phyloP scores from a whole-genome alignment of 2,797 vertebrate species.

The Galago senegalensis region DNA sequence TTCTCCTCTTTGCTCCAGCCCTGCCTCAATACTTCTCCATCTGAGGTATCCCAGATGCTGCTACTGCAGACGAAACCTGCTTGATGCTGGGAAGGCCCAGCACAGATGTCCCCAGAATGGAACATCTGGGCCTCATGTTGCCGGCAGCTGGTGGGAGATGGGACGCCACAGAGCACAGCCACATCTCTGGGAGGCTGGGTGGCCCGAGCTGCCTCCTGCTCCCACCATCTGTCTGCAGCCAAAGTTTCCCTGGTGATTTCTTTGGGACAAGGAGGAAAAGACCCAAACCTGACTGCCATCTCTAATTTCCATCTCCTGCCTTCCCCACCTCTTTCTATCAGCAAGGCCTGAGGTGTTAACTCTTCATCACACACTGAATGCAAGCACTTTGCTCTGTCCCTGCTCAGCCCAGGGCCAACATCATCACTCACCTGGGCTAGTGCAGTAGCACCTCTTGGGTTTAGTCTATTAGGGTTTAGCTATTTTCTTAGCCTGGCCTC shows the following conservation, averaged over 20 bases:
- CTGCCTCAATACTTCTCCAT: rapidly evolving
- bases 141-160: slow-evolving; percentile 73
- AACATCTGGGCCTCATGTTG: slow-evolving; percentile 78
- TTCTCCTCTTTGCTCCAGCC: not conserved
- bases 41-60: rapidly evolving
- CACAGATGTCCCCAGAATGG: slow-evolving; percentile 64
- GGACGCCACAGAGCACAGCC: rapidly evolving
- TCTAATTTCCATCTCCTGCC: not conserved
- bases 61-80: rapidly evolving
- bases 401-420: not conserved
- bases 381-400: not conserved
- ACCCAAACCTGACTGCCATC: not conserved
- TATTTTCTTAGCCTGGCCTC: not conserved
- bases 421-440: rapidly evolving
- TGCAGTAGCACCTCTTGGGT: not conserved
- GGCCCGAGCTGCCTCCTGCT: not conserved
- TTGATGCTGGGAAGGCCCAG: not conserved
- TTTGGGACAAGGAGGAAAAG: not conserved
- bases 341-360: not conserved
- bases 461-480: not conserved
- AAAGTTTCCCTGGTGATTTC: not conserved
- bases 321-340: too few species aligned
- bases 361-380: not conserved
- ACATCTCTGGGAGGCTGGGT: rapidly evolving
- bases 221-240: not conserved